Evolutionary conservation across 2,113 vertebrate genomes (phyloP).

Genomic region (Ctenodactylus gundi): DNA sequence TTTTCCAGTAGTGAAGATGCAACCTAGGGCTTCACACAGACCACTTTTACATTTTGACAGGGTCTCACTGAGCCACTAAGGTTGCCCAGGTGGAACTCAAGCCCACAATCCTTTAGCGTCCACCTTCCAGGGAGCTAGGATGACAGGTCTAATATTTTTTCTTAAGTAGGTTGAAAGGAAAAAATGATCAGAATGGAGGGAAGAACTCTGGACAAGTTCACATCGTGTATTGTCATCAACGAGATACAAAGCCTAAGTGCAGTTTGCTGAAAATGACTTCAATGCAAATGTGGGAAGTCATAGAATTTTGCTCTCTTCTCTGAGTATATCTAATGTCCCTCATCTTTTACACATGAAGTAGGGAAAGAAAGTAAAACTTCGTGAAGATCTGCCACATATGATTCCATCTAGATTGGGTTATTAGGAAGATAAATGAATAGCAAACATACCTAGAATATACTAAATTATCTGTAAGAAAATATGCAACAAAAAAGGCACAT

Average conservation of each 20-base stretch:
- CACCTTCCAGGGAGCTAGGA: no score
- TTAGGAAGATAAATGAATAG: neutral
- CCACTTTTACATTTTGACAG: no score
- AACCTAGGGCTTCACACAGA: no score
- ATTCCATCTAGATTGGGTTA: neutral
- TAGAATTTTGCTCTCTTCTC: neutral
- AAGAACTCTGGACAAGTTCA: slow-evolving; percentile 38
- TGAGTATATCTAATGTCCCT: neutral
- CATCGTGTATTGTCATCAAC: neutral
- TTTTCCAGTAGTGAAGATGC: no score
- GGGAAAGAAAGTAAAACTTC: neutral
- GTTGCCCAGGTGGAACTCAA: no score
- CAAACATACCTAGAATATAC: neutral
- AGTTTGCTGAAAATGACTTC: neutral
- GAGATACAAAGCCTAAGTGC: neutral
- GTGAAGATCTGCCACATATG: neutral
- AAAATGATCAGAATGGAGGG: neutral
- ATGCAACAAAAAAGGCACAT: neutral
- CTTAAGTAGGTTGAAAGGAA: neutral
- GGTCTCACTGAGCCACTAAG: no score
- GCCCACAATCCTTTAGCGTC: no score
- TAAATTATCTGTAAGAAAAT: neutral
- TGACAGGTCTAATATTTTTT: neutral
- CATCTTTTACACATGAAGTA: neutral
- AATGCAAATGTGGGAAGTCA: slow-evolving; percentile 14